Evolutionary conservation across 2,113 vertebrate genomes (phyloP).

Genomic region (Podilymbus podiceps): DNA sequence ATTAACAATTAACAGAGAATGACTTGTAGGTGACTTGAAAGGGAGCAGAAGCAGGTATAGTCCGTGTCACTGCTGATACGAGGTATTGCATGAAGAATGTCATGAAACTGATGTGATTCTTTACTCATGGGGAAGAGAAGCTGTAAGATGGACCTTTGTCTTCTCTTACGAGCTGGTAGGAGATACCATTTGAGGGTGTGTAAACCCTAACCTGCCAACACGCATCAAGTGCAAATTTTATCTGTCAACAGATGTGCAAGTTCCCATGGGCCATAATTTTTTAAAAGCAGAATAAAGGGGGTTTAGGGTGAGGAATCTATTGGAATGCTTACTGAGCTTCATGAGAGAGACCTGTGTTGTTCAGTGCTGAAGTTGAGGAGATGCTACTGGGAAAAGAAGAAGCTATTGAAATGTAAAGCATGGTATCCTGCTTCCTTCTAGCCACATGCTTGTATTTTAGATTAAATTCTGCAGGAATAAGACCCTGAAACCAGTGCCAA

Average conservation of each 20-base stretch:
- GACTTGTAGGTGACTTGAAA: neutral
- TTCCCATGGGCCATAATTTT: neutral
- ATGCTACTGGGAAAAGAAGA: neutral
- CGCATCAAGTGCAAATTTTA: neutral
- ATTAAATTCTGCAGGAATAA: neutral
- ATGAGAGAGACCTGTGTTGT: neutral
- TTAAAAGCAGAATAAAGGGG: neutral
- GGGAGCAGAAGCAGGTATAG: neutral
- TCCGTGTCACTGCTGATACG: neutral
- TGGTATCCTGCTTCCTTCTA: neutral
- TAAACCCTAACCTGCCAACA: neutral
- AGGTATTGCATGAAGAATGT: neutral
- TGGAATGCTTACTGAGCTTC: neutral
- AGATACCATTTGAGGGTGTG: neutral
- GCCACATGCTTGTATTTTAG: neutral
- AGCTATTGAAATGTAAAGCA: neutral
- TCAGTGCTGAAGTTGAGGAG: neutral
- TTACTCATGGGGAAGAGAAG: neutral
- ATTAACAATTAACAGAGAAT: neutral
- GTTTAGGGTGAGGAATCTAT: neutral
- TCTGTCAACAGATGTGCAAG: neutral
- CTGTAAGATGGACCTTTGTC: neutral
- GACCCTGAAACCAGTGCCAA: neutral
- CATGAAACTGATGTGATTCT: neutral
- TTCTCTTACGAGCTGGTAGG: neutral